Base-by-base conservation (phyloP, 92 coral and sea anemone species). In the Epizoanthus stellaris region DNA sequence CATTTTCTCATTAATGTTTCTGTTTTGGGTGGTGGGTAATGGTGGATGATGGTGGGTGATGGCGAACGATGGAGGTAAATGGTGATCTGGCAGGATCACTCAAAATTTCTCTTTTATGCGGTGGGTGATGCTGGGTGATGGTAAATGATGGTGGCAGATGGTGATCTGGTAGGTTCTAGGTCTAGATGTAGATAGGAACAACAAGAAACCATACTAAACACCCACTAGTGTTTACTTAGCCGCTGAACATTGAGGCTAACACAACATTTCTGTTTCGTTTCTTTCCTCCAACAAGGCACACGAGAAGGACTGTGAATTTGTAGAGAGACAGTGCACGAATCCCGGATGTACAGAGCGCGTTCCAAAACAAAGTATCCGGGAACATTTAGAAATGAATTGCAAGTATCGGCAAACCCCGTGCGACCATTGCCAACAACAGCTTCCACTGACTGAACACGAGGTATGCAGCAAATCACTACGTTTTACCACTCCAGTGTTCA, bases 301-400 rank as follows among this genome's bases (percentile, higher is more conserved):
- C 64, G 38, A 17, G 17, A 67, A 67, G 1, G 73, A 75, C 13
- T 88, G 91, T 11, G 64, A 75, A 25, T 88, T 67, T 68, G 34
- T 21, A 30, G 85, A 66, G 23, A 23, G 47, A 68, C 69, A n/a
- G 4, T 88, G 91, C 60, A 67, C 87, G 10, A 88, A 82, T 82
- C 80, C 80, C 25, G 87, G 88, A 57, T 88, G 91, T 76, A 75
- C 57, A 7, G 77, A 82, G 59, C 73, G 39, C 25, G 81, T 82
- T 13, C 56, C 66, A 8, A 88, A 75, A 67, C 61, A 74, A 82
- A 34, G 9, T n/a, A 10, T 67, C 20, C 79, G 75, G 45, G 75
- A 82, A 34, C 91, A 88, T 23, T 15, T 82, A 73, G 63, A 67
- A 56, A 75, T 39, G 11, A 73, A 67, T 0, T 88, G 91, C 40